A percentile compares a stretch with the other conserved stretches of the same genome.
Conservation (phyloP, 2,113 vertebrate genomes). For the Dascyllus trimaculatus region DNA sequence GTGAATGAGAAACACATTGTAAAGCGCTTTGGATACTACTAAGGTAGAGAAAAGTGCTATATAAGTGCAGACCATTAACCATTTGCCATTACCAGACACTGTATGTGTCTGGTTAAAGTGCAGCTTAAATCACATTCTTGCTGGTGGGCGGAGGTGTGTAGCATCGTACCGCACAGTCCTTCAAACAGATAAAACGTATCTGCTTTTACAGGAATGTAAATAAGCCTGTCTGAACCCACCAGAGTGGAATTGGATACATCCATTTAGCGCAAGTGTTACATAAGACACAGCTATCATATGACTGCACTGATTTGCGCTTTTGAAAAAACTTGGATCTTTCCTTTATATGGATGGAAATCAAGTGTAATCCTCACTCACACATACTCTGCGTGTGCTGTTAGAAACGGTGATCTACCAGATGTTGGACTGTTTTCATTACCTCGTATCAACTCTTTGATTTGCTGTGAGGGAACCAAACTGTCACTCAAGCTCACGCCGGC, state of each 20-base stretch:
- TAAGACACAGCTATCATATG: conserved; percentile 3
- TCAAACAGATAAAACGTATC: not conserved
- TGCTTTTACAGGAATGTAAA: conserved; percentile 18
- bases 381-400: conserved; percentile 11
- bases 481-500: not conserved
- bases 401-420: not conserved
- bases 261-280: not conserved
- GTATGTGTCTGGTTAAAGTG: no score
- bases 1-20: no score
- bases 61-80: no score
- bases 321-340: conserved; percentile 3
- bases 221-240: not conserved
- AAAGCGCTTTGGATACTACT: no score
- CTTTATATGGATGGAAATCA: conserved; percentile 18
- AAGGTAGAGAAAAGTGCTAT: no score
- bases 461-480: conserved; percentile 17
- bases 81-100: no score
- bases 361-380: not conserved
- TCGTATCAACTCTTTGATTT: conserved; percentile 6
- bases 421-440: conserved; percentile 22
- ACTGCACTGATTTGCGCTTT: not conserved
- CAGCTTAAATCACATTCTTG: not conserved
- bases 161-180: not conserved
- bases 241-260: conserved; percentile 18
- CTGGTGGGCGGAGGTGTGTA: not conserved